These are phyloP conservation scores for Caenorhabditis sp. DNA, from an alignment of 2,888 invertebrate species.

Conservation along the genomic window DNA sequence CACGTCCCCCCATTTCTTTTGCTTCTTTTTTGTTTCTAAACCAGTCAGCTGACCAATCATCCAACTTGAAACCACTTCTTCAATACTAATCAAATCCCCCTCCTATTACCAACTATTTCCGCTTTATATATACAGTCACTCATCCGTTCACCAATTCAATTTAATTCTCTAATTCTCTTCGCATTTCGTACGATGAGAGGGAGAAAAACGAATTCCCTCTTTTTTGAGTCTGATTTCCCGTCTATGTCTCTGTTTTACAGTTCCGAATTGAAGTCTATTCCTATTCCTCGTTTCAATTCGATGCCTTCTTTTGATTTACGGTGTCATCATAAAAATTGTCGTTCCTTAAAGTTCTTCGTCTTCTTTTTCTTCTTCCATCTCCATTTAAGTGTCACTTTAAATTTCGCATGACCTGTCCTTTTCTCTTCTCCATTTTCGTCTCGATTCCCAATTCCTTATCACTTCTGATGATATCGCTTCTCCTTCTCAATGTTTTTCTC, in stretches of 20 bases:
- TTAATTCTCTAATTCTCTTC: conserved; percentile 40
- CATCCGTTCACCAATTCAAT: conserved; percentile 40
- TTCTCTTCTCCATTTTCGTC: background rate
- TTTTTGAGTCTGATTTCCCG: background rate
- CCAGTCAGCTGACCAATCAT: background rate
- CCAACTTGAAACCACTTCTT: background rate
- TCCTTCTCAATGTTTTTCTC: conserved; percentile 7
- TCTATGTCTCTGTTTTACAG: conserved; percentile 33
- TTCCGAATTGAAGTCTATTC: conserved; percentile 14
- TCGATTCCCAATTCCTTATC: conserved; percentile 25
- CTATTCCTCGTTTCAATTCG: background rate
- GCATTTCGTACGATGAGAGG: conserved; percentile 11
- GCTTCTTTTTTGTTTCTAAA: no score
- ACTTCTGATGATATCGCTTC: conserved; percentile 29
- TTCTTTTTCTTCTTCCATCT: no score
- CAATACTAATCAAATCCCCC: conserved; percentile 2
- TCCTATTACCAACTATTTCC: background rate
- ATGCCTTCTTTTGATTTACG: conserved; percentile 47
- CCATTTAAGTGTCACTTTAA: conserved; percentile 32
- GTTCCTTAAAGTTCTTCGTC: background rate
- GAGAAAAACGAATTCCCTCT: conserved; percentile 11
- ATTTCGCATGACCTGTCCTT: conserved; percentile 48
- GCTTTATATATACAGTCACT: conserved; percentile 6
- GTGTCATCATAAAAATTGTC: conserved; percentile 31
- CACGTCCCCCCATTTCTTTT: no score